A percentile compares a stretch with the other conserved stretches of the same genome.
Conservation (phyloP, 1,140 invertebrate genomes). For the Apolygus lucorum region DNA sequence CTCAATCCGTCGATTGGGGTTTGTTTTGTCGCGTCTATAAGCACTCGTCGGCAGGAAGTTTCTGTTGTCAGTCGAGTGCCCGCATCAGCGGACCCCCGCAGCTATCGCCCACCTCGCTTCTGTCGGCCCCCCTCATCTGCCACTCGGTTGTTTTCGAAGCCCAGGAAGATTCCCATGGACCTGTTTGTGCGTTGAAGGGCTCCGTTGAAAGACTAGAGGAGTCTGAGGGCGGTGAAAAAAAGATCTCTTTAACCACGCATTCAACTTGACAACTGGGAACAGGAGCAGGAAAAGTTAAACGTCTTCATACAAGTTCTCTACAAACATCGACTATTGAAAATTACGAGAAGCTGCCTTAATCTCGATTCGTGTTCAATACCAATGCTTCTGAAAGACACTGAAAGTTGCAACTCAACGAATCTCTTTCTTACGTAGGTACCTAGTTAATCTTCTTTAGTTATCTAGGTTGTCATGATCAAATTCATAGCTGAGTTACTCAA, state of each 20-base stretch:
- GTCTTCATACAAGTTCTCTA: no score
- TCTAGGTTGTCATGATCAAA: no score
- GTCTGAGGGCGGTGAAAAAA: not conserved
- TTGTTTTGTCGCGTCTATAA: not conserved
- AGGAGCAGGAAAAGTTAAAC: no score
- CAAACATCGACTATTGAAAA: no score
- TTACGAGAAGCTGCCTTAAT: no score
- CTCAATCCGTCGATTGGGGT: not conserved
- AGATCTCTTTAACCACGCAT: not conserved
- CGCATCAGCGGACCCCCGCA: conserved; percentile 7
- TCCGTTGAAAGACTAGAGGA: not conserved
- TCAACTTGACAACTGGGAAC: not conserved
- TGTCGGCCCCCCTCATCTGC: not conserved
- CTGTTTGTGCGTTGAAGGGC: not conserved
- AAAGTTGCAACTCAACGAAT: no score
- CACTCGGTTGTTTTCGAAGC: not conserved
- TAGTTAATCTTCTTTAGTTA: no score
- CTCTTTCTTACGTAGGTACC: no score
- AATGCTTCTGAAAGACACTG: no score
- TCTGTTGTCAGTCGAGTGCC: conserved; percentile 5
- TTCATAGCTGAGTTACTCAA: no score
- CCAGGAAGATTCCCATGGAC: conserved; percentile 2
- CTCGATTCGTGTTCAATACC: no score
- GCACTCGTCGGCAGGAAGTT: not conserved
- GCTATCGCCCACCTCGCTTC: not conserved